Evolutionary conservation across 2,113 vertebrate genomes (phyloP).

Genomic region (Alethe castanea): DNA sequence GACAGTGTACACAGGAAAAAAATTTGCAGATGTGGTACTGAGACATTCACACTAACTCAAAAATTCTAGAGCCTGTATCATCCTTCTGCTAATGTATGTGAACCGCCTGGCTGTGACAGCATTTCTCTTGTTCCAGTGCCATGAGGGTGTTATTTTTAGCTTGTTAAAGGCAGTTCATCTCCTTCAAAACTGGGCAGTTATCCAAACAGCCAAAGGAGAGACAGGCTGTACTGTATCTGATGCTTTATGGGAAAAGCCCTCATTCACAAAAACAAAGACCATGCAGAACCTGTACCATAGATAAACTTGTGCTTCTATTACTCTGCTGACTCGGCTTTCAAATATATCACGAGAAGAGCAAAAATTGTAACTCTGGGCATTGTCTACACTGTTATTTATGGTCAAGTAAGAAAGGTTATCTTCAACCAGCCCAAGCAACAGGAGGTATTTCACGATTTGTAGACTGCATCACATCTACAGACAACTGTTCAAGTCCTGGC

Average conservation of each 20-base stretch:
- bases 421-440: not conserved
- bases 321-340: not conserved
- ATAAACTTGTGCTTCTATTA: not conserved
- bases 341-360: not conserved
- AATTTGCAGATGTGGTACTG: slow-evolving; percentile 56
- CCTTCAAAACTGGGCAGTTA: slow-evolving; percentile 68
- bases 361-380: not conserved
- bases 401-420: slow-evolving; percentile 11
- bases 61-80: slow-evolving; percentile 11
- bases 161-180: slow-evolving; percentile 63
- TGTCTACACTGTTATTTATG: not conserved
- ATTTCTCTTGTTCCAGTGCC: slow-evolving; percentile 47
- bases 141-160: slow-evolving; percentile 59
- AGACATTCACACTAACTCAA: not conserved
- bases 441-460: not conserved
- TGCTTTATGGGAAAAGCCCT: slow-evolving; percentile 55
- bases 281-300: not conserved
- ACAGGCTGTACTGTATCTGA: slow-evolving; percentile 57
- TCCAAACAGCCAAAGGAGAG: slow-evolving; percentile 67
- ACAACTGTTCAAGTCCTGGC: not conserved
- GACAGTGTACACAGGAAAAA: not conserved
- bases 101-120: not conserved
- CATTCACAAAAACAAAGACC: slow-evolving; percentile 59
- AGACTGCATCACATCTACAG: not conserved
- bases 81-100: slow-evolving; percentile 16